These are phyloP conservation scores for Rostratula benghalensis DNA, from an alignment of 2,113 vertebrate species.

Conservation along the genomic window DNA sequence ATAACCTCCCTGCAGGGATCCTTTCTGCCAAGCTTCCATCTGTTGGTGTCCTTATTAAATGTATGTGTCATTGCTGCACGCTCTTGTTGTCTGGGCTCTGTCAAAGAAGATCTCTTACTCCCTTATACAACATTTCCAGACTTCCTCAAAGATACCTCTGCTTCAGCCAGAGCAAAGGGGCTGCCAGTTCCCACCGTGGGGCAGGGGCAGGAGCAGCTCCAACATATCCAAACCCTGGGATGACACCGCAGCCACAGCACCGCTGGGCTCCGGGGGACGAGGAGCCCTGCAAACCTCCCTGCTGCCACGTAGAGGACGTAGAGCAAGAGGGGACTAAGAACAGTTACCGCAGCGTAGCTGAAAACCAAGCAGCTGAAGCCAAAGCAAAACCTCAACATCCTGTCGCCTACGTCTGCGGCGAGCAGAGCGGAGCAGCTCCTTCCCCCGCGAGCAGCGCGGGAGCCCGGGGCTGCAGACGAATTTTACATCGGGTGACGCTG, in stretches of 20 bases:
- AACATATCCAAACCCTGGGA: rapidly evolving
- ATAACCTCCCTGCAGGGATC: slow-evolving; percentile 20
- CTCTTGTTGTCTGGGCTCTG: neutral
- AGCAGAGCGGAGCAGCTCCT: neutral
- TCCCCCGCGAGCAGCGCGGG: neutral
- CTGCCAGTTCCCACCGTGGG: rapidly evolving
- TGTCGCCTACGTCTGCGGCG: neutral
- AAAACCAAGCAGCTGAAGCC: neutral
- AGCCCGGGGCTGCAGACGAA: slow-evolving; percentile 23
- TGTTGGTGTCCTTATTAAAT: neutral
- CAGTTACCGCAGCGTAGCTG: neutral
- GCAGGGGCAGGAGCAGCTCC: neutral
- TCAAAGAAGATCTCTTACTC: neutral
- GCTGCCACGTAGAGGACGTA: rapidly evolving
- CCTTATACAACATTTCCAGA: neutral
- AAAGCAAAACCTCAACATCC: slow-evolving; percentile 34
- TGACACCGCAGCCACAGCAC: rapidly evolving
- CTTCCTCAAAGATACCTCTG: neutral
- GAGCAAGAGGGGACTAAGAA: neutral
- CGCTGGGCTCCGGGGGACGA: neutral
- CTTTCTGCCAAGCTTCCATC: neutral
- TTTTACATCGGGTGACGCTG: slow-evolving; percentile 8
- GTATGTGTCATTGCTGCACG: neutral
- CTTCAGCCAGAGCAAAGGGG: neutral
- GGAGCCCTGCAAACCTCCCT: neutral